Evolutionary conservation across 2,797 vertebrate species (phyloP), one percentile per base, ranked within the genome.

Genomic region (Pangasius larnaudii): DNA sequence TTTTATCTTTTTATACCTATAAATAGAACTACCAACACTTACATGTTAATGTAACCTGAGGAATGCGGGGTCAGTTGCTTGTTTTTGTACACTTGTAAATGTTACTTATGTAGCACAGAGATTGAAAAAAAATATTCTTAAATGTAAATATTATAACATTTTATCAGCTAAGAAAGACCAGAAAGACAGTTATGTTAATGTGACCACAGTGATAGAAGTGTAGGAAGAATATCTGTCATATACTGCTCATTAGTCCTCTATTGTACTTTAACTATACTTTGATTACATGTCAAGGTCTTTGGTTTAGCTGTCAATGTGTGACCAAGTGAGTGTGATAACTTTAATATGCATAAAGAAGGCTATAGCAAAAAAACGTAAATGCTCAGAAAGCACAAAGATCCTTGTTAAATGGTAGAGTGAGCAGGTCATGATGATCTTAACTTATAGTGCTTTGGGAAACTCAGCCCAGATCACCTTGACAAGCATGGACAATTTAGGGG

Each of bases 1-100:
- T 86, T 86, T 90, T 59, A 69, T 91, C 30, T 86, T 88, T 80
- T 84, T 89, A 69, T 88, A 81, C 67, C 74, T 77, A 84, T 63
- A 53, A 87, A 89, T 83, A 39, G 16, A 85, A 65, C 56, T 63
- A 83, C 30, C 30, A 56, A 56, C 42, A 36, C 81, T 61, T 61
- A 49, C 18, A 67, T 65, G 27, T 63, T 75, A 59, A 67, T 42
- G 74, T 78, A 74, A 88, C 42, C 16, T 19, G 92, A 91, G 91
- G 0, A 30, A 89, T 86, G 88, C 56, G 87, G 42, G 67, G 58
- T 83, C 59, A 89, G 90, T 87, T 94, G 94, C 95, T 95, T 96
- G 95, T 93, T 91, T 91, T 92, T 93, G 91, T 95, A 93, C 92
- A 95, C 92, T 91, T 95, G 94, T 95, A 96, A 94, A 92, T 92